Evolutionary conservation across 1,140 invertebrate genomes (phyloP).

Genomic region (Magallana angulata): DNA sequence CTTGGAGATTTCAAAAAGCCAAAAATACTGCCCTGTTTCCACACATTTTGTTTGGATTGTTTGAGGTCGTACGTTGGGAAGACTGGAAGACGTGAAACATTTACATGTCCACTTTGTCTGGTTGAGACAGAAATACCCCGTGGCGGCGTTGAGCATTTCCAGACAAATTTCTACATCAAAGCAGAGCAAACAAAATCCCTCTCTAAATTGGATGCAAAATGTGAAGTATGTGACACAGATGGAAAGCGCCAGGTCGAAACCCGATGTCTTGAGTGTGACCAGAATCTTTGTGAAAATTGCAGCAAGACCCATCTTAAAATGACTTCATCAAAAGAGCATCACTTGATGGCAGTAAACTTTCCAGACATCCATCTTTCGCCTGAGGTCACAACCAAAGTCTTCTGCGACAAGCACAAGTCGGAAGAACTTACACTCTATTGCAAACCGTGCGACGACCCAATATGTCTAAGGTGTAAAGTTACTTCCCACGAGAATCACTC

Average conservation of each 20-base stretch:
- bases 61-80: conserved; percentile 43
- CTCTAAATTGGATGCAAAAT: neutral
- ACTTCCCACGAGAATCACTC: conserved; percentile 46
- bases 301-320: conserved; percentile 47
- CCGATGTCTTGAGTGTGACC: conserved; percentile 48
- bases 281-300: conserved; percentile 41
- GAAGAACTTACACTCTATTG: conserved; percentile 48
- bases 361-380: conserved; percentile 20
- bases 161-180: conserved; percentile 49
- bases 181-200: conserved; percentile 25
- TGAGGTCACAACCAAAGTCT: conserved; percentile 32
- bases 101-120: conserved; percentile 41
- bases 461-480: conserved; percentile 46
- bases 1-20: conserved; percentile 36
- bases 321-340: conserved; percentile 48
- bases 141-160: conserved; percentile 47
- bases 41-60: conserved; percentile 47
- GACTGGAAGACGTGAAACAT: conserved; percentile 32
- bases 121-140: conserved; percentile 40
- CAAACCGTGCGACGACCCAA: conserved; percentile 37
- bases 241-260: conserved; percentile 17
- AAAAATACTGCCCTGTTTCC: conserved; percentile 48
- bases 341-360: conserved; percentile 13
- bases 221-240: conserved; percentile 46
- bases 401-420: conserved; percentile 43